These are phyloP conservation scores for Coenobita brevimanus DNA, from an alignment of 1,140 invertebrate species.

Conservation along the genomic window DNA sequence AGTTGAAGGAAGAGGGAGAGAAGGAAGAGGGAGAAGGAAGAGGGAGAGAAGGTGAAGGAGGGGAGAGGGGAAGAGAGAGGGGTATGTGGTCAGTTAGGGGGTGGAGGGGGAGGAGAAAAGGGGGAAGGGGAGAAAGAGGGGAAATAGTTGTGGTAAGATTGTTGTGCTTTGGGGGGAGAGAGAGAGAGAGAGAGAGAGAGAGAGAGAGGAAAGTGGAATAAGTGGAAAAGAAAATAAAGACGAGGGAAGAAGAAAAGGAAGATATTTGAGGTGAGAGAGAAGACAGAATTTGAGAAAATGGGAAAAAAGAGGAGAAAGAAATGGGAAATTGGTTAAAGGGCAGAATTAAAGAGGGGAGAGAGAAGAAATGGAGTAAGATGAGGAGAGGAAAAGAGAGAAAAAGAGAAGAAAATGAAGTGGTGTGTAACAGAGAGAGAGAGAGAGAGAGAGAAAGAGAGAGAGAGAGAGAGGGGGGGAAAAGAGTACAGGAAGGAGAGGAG, in stretches of 20 bases:
- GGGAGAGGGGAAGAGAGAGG: slow-evolving; percentile 9
- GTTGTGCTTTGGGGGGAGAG: not conserved
- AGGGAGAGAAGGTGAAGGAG: not conserved
- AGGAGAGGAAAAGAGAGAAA: not conserved
- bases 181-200: slow-evolving; percentile 16
- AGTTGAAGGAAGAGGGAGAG: not conserved
- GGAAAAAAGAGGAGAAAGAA: no score
- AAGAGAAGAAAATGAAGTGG: not conserved
- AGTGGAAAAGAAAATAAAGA: no score
- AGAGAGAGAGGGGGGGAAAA: not conserved
- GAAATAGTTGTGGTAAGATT: not conserved
- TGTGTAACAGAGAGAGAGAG: not conserved
- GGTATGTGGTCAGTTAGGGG: not conserved
- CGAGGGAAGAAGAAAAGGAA: no score
- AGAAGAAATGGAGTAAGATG: no score
- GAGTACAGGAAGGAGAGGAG: no score
- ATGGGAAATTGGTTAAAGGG: no score
- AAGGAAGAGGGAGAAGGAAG: not conserved
- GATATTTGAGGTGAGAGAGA: no score
- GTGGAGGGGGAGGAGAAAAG: not conserved
- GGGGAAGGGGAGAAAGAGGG: slow-evolving; percentile 2
- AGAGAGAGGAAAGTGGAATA: slow-evolving; percentile 1
- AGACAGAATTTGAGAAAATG: no score
- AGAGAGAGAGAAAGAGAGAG: not conserved
- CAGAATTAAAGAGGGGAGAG: no score